Evolutionary conservation across 1,140 invertebrate genomes (phyloP).

Genomic region (Orussus abietinus): DNA sequence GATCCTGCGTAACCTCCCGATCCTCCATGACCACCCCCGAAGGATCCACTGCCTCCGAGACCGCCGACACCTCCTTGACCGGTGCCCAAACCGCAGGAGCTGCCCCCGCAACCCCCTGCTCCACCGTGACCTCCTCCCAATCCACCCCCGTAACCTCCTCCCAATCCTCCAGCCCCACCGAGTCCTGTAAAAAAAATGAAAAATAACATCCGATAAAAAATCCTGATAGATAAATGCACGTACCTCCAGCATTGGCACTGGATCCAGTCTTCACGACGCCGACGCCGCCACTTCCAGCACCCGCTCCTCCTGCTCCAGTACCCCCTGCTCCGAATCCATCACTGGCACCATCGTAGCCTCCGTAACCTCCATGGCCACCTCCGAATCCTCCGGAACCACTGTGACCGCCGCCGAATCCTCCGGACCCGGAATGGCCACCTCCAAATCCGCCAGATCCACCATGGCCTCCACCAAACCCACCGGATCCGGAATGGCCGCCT

Average conservation of each 20-base stretch:
- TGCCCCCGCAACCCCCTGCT: neutral
- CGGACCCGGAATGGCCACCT: neutral
- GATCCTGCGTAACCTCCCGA: slow-evolving; percentile 3
- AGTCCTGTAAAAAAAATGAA: neutral
- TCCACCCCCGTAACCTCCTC: no score
- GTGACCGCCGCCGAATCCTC: slow-evolving; percentile 4
- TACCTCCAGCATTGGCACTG: neutral
- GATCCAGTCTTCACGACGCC: neutral
- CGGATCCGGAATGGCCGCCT: neutral
- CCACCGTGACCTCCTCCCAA: no score
- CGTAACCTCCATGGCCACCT: slow-evolving; percentile 3
- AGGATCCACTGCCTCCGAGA: neutral
- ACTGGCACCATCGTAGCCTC: slow-evolving; percentile 10
- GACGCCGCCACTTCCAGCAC: neutral
- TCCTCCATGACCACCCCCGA: slow-evolving; percentile 7
- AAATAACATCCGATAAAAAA: neutral
- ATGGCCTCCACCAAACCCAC: slow-evolving; percentile 1
- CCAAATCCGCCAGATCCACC: neutral
- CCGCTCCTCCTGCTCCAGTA: neutral
- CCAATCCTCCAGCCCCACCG: neutral
- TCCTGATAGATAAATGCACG: neutral
- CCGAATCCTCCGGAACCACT: neutral
- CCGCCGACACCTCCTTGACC: neutral
- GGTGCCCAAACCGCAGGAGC: neutral
- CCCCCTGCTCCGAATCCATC: slow-evolving; percentile 4